Percentiles rank a stretch among this genome's conserved stretches.
These are phyloP conservation scores for Brachyhypopomus gauderio DNA, from an alignment of 2,113 vertebrate species.

Conservation along the genomic window DNA sequence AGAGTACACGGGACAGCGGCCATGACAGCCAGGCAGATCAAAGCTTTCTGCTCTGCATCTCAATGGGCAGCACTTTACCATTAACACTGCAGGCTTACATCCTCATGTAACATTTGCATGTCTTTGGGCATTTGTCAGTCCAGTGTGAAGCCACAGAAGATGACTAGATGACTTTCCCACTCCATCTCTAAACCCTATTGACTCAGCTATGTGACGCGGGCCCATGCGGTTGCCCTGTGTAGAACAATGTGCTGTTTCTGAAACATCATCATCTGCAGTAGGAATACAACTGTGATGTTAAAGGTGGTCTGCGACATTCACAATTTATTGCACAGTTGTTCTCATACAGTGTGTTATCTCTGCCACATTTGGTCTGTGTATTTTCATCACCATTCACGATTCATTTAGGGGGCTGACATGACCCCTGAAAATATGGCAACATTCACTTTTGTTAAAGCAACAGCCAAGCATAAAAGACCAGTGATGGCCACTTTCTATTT, in stretches of 20 bases:
- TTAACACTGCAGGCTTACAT: slow-evolving; percentile 68
- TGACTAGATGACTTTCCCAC: slow-evolving; percentile 57
- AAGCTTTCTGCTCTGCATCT: slow-evolving; percentile 75
- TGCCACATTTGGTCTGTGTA: slow-evolving; percentile 41
- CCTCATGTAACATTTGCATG: slow-evolving; percentile 65
- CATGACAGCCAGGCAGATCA: slow-evolving; percentile 71
- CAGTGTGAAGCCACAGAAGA: slow-evolving; percentile 58
- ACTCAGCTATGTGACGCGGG: slow-evolving; percentile 43
- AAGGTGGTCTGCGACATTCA: slow-evolving; percentile 74
- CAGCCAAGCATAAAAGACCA: slow-evolving; percentile 60
- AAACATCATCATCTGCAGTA: slow-evolving; percentile 51
- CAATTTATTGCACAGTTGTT: slow-evolving; percentile 76
- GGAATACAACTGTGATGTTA: slow-evolving; percentile 64
- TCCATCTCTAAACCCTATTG: slow-evolving; percentile 53
- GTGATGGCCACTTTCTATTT: slow-evolving; percentile 49
- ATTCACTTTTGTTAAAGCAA: slow-evolving; percentile 61
- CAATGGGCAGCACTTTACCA: slow-evolving; percentile 70
- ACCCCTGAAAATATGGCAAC: slow-evolving; percentile 47
- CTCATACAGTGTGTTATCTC: slow-evolving; percentile 69
- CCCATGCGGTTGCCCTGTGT: slow-evolving; percentile 55
- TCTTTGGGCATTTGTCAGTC: slow-evolving; percentile 10
- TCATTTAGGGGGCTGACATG: slow-evolving; percentile 13
- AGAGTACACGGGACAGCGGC: slow-evolving; percentile 68
- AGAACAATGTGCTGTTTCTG: slow-evolving; percentile 53
- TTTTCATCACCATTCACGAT: slow-evolving; percentile 29